Percentiles rank a stretch among this genome's conserved stretches.
Evolutionary conservation across 2,888 invertebrate species (phyloP).

Genomic region (Lapara coniferarum): DNA sequence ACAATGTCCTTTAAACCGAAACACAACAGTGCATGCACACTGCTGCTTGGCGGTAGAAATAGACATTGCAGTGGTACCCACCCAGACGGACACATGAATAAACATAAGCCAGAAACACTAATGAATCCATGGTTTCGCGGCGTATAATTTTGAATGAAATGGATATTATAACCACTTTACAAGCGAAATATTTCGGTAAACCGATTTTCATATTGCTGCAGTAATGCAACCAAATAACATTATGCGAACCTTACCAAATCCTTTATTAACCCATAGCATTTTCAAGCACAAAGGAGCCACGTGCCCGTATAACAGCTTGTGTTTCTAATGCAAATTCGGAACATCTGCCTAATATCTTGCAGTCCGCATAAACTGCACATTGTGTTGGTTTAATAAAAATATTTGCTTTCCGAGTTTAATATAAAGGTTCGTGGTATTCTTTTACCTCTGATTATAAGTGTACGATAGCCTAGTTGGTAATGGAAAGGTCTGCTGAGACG

Average conservation of each 20-base stretch:
- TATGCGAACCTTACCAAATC: background rate
- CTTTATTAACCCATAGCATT: constrained; percentile 4
- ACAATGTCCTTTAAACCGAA: no score
- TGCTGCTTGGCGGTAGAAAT: no score
- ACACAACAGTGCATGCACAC: no score
- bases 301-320: constrained; percentile 8
- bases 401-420: constrained; percentile 15
- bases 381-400: constrained; percentile 21
- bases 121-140: no score
- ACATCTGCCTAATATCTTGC: constrained; percentile 22
- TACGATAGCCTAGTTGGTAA: no score
- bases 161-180: no score
- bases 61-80: no score
- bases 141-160: no score
- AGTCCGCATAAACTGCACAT: constrained; percentile 20
- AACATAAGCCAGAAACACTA: no score
- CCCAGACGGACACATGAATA: no score
- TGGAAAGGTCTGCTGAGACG: no score
- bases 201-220: background rate
- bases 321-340: constrained; percentile 25
- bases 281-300: constrained; percentile 22
- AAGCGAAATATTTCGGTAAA: no score
- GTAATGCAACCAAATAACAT: constrained; percentile 1
- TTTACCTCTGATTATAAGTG: background rate
- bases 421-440: background rate